Evolutionary conservation across 2,113 vertebrate species (phyloP), one percentile per base, ranked within the genome.

Genomic region (Merops nubicus): DNA sequence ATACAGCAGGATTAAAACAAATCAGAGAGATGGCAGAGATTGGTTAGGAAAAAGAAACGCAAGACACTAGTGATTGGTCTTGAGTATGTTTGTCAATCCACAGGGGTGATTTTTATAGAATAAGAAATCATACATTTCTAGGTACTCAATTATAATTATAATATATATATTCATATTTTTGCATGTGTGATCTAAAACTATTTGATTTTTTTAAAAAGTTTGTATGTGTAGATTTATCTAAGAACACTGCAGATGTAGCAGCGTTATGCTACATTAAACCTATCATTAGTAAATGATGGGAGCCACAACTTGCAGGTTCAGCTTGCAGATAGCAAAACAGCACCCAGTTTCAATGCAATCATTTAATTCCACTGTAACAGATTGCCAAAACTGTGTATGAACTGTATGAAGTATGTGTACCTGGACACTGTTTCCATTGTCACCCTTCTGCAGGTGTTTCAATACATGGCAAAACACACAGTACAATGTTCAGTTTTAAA

Each of bases 161-260:
- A 17, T 26, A n/a, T 50, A 65, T 84, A 47, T 50, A 12, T 72
- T 47, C 3, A 15, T 34, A 76, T 38, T 80, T 92, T 91, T 85
- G 36, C 59, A 67, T 65, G 42, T 31, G 8, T 82, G 10, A 51
- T 90, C 51, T 80, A 94, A 96, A 91, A 74, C n/a, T 74, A 85
- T 33, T 88, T 80, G 10, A 40, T 91, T 96, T 93, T 54, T 84
- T n/a, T n/a, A n/a, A n/a, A n/a, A n/a, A n/a, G n/a, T n/a, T n/a
- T n/a, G n/a, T n/a, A n/a, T n/a, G n/a, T 91, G 8, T 81, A 89
- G 74, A 56, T 56, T 67, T 76, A 62, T 79, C 60, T 70, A 81
- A 77, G 91, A 93, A 65, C 63, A 89, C 88, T 70, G 73, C 75
- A 96, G 88, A 91, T 68, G 21, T 4, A 33, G 45, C 54, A 57